Conservation (phyloP, 2,888 invertebrate species). For the Bruchidius siliquastri region DNA sequence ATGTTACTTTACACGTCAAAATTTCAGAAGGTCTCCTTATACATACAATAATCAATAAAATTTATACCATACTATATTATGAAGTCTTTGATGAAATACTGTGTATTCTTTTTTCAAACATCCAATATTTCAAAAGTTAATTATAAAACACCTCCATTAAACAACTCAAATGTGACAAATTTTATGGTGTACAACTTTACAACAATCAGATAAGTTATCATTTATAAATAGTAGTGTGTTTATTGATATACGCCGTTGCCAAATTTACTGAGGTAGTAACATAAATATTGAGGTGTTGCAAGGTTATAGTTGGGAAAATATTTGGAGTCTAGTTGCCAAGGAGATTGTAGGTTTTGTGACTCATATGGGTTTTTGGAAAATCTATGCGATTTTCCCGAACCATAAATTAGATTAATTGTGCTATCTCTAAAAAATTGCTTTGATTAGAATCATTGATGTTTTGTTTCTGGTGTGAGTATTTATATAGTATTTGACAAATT, state of each 20-base stretch:
- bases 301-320: neutral
- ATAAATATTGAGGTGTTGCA: neutral
- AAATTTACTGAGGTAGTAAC: neutral
- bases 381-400: neutral
- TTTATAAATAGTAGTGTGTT: neutral
- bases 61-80: neutral
- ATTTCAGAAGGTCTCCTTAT: no score
- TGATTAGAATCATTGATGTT: no score
- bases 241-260: neutral
- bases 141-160: neutral
- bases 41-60: no score
- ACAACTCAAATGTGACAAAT: neutral
- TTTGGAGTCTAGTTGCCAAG: neutral
- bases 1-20: no score
- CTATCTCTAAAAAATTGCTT: no score
- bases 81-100: neutral
- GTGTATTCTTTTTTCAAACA: neutral
- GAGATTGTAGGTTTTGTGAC: neutral
- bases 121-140: neutral
- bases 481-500: no score
- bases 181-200: neutral
- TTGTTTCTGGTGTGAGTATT: no score
- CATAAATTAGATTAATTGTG: neutral
- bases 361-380: neutral
- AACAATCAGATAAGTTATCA: neutral